Conservation (phyloP, 1,140 invertebrate species). For the Choristoneura fumiferana region DNA sequence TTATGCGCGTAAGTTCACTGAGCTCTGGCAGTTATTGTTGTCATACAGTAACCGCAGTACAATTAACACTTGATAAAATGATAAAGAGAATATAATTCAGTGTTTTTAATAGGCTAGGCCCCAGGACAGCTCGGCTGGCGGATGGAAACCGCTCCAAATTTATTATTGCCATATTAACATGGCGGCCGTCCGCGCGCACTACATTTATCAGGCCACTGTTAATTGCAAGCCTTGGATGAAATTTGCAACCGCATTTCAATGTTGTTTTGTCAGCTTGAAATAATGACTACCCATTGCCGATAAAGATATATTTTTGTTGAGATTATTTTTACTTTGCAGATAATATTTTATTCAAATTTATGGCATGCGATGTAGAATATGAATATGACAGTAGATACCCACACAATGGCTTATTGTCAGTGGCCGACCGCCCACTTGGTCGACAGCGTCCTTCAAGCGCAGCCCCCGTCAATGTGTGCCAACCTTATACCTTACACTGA, state of each 20-base stretch:
- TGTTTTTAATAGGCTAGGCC: conserved; percentile 51
- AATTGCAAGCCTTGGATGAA: conserved; percentile 65
- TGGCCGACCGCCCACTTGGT: conserved; percentile 11
- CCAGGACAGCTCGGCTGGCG: conserved; percentile 32
- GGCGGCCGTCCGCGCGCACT: conserved; percentile 38
- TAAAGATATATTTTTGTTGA: conserved; percentile 6
- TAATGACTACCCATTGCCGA: conserved; percentile 41
- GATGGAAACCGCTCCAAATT: conserved; percentile 62
- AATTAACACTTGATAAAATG: conserved; percentile 29
- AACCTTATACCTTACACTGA: conserved; percentile 13
- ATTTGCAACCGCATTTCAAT: conserved; percentile 65
- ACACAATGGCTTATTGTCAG: conserved; percentile 20
- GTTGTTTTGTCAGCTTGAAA: conserved; percentile 55
- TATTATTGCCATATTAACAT: conserved; percentile 70
- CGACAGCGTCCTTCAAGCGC: conserved; percentile 28
- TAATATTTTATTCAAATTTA: neutral
- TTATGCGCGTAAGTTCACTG: too few species aligned
- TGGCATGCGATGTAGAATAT: neutral
- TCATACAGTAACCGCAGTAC: neutral
- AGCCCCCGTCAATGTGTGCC: conserved; percentile 1
- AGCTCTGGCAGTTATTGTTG: too few species aligned
- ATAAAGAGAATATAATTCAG: conserved; percentile 53
- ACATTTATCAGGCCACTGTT: conserved; percentile 63
- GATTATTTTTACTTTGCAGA: neutral
- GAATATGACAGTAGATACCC: conserved; percentile 11